Base-by-base conservation (phyloP, 2,888 invertebrate species). In the Tanytarsus gracilentus region DNA sequence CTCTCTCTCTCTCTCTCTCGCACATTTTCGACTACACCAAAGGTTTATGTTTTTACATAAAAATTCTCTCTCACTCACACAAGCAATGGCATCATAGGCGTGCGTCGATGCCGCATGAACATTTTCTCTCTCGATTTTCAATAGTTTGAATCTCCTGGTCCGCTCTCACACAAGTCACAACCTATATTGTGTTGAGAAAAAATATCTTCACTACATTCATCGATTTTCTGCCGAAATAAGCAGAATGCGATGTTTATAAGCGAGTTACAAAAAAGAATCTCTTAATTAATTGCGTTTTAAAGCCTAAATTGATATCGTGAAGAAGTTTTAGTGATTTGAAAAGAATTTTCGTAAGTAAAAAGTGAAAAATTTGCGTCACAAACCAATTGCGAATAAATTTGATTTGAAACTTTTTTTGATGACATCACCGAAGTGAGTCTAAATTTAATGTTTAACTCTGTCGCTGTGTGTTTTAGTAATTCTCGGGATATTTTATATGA, bases 161-260 rank as follows among this genome's bases (percentile, higher is more conserved):
- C n/a, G n/a, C 44, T 44, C 44, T 4, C 33, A 33, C 6, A 33
- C n/a, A 44, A 18, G 8, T 21, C 11, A 9, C 9, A 8, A 18
- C 21, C 21, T 23, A 23, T 14, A 40, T 18, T 16, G 4, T 33
- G 3, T 33, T 33, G 11, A n/a, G 11, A n/a, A 6, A 40, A 40
- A 23, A 58, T 58, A 30, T 29, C 44, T 48, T 58, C 48, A 44
- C 30, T 56, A 48, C 48, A 26, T 23, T 58, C 58, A 58, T 58
- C 44, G 58, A 58, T 58, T 58, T 58, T 58, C 44, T 58, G 58
- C 48, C 58, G 27, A 58, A 58, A 30, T 27, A 40, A 58, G 58
- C 48, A 27, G 48, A 58, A 48, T n/a, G 40, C 29, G 23, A 58
- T 58, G 58, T 44, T 58, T 27, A 21, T 18, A 40, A 16, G 27